These are phyloP conservation scores for Drosophila guanche DNA, from an alignment of 1,140 invertebrate species.

Conservation along the genomic window DNA sequence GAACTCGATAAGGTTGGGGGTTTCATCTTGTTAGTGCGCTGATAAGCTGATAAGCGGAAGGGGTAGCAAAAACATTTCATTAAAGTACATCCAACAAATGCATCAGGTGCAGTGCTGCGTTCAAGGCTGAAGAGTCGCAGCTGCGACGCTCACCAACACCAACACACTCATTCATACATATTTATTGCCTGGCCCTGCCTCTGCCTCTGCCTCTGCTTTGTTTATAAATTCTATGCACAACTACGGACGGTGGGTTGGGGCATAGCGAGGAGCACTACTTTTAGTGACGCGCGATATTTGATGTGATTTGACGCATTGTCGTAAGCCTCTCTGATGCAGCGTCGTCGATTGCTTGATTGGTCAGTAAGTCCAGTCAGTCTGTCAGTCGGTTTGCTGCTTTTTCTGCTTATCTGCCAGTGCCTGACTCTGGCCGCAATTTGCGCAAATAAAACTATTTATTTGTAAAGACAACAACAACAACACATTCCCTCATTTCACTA, in stretches of 20 bases:
- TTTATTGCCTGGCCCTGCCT: neutral
- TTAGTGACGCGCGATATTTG: conserved; percentile 61
- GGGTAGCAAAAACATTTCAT: conserved; percentile 21
- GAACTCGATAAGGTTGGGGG: too few relatives aligned
- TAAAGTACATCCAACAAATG: conserved; percentile 15
- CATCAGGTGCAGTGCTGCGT: conserved; percentile 37
- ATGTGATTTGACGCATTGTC: conserved; percentile 76
- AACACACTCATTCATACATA: conserved; percentile 38
- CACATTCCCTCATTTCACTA: neutral
- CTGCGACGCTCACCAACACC: too few relatives aligned
- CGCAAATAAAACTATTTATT: conserved; percentile 80
- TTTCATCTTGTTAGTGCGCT: neutral
- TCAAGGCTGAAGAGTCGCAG: conserved; percentile 41
- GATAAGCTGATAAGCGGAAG: conserved; percentile 31
- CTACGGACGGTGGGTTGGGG: neutral
- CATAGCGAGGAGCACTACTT: conserved; percentile 14
- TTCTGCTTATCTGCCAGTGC: conserved; percentile 49
- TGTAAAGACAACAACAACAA: conserved; percentile 50
- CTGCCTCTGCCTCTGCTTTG: conserved; percentile 13
- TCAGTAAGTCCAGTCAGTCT: conserved; percentile 27
- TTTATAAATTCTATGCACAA: conserved; percentile 59
- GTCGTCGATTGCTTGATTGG: conserved; percentile 49
- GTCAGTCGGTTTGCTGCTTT: conserved; percentile 23
- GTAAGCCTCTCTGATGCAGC: conserved; percentile 13
- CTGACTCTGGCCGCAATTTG: conserved; percentile 61